Evolutionary conservation across 2,113 vertebrate genomes (phyloP), one percentile per base, ranked within the genome.

Genomic region (Lampris megalopsis): DNA sequence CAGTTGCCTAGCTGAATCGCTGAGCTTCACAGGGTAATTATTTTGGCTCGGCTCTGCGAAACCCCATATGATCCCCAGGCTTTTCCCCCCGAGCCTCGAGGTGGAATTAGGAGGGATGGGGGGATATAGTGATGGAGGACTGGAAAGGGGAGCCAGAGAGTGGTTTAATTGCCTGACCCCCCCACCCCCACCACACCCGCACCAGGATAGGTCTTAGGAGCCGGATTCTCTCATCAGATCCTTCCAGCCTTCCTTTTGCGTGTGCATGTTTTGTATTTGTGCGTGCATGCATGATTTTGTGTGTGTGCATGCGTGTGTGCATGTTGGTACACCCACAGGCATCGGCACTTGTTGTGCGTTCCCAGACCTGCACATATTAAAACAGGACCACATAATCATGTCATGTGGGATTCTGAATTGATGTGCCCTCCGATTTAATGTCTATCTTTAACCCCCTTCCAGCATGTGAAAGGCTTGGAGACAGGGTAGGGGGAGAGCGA

Each of bases 131-230:
- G 42, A 45, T 72, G 75, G 60, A 77, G 78, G 63, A 80, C 71
- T 63, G 35, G 61, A 53, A 24, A 42, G 68, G 71, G 68, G 68
- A 70, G 10, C 49, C 6, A 49, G 72, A 69, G 73, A 80, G 56
- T 47, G 9, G 45, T 86, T 88, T 77, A 83, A 80, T 89, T 78
- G 77, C 71, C 73, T 60, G 71, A 74, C 68, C 80, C 71, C 37
- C 74, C 82, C 77, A 72, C 87, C 64, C 58, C 24, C 24, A 24
- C 24, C 24, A 24, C 24, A 5, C 10, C 52, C 2, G 9, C 52
- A 10, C 52, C 53, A 69, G 81, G 78, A 71, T 63, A 65, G 59
- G 41, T 77, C 66, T 75, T 61, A 5, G 6, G 75, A 82, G 75
- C 45, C 1, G 56, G 48, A 53, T 65, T 71, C 64, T 69, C 71